Conservation (phyloP, 2,888 invertebrate species). For the Chrysodeixis includens region DNA sequence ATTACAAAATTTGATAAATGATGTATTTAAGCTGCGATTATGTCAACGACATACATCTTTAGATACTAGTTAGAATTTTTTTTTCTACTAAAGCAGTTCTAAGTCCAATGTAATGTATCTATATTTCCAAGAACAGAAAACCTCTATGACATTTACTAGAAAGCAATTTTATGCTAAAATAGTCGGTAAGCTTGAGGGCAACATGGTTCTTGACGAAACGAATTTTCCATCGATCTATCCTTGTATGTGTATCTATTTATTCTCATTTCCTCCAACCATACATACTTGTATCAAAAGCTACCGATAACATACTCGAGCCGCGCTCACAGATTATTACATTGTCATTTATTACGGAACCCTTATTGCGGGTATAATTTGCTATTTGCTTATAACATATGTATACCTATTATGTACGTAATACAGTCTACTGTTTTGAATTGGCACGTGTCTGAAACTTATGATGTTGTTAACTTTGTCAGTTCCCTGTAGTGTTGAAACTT, state of each 20-base stretch:
- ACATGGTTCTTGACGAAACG: neutral
- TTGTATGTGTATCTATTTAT: neutral
- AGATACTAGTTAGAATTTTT: too few species aligned
- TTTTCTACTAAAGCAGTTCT: too few species aligned
- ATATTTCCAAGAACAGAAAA: too few species aligned
- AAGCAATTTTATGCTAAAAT: neutral
- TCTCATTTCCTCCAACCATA: slow-evolving; percentile 54
- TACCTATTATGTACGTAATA: neutral
- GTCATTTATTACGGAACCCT: slow-evolving; percentile 58
- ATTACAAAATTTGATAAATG: too few species aligned
- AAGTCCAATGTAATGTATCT: too few species aligned
- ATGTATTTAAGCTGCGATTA: too few species aligned
- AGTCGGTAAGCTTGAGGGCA: neutral
- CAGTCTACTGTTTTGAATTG: slow-evolving; percentile 1
- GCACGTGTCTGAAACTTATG: neutral
- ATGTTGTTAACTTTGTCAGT: neutral
- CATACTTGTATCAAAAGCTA: slow-evolving; percentile 48
- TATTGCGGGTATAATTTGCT: slow-evolving; percentile 24
- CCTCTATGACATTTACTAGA: neutral
- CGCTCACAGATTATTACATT: slow-evolving; percentile 65
- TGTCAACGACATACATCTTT: too few species aligned
- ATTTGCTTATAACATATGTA: neutral
- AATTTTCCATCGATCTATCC: slow-evolving; percentile 1
- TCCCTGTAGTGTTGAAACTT: neutral
- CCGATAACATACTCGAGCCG: slow-evolving; percentile 53